These are phyloP conservation scores for Danio albolineatus DNA, from an alignment of 2,797 vertebrate species.

Conservation along the genomic window DNA sequence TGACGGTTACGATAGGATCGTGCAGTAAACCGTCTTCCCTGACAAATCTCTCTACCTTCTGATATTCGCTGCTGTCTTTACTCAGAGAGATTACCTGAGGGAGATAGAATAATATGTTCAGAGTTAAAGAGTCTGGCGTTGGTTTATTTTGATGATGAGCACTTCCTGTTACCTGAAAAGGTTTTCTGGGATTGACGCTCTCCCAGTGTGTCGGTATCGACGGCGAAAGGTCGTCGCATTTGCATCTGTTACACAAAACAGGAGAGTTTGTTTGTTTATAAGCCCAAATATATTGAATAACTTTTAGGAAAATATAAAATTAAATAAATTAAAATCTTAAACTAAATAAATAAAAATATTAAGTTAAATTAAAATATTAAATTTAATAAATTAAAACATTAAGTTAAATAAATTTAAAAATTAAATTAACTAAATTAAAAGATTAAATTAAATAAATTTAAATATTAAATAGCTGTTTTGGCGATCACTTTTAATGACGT, in stretches of 20 bases:
- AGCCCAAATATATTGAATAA: neutral
- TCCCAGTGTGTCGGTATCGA: constrained; percentile 83
- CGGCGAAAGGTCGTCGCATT: neutral
- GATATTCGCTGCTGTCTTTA: constrained; percentile 79
- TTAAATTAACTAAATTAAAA: no score
- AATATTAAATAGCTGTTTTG: no score
- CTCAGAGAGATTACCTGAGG: constrained; percentile 81
- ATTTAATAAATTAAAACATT: no score
- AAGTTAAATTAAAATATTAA: no score
- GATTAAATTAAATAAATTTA: no score
- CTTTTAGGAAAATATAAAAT: no score
- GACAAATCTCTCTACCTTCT: constrained; percentile 77
- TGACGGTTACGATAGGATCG: constrained; percentile 76
- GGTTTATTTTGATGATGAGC: constrained; percentile 13
- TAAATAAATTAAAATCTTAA: no score
- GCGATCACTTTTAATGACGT: no score
- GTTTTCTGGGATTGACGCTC: constrained; percentile 74
- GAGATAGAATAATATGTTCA: neutral
- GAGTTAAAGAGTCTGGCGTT: no score
- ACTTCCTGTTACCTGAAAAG: constrained; percentile 81
- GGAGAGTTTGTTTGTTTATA: constrained; percentile 60
- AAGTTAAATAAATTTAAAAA: no score
- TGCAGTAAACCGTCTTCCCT: constrained; percentile 75
- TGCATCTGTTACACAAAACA: constrained; percentile 44
- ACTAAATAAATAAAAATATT: no score